Conservation (phyloP, 2,888 invertebrate genomes). For the Cantharis nigra region DNA sequence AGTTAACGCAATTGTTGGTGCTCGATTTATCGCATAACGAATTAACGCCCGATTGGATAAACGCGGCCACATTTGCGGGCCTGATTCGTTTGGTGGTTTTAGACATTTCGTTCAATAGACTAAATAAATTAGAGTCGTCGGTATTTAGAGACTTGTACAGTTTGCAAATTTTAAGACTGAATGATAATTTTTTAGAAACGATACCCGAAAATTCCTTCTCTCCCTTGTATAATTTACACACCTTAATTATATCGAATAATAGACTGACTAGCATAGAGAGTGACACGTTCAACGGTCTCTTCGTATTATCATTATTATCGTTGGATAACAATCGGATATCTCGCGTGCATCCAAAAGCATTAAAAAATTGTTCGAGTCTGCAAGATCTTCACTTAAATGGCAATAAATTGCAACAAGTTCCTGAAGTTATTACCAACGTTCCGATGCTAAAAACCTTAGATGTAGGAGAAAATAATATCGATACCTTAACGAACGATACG, state of each 20-base stretch:
- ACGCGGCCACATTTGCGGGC: conserved; percentile 78
- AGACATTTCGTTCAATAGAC: conserved; percentile 76
- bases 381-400: conserved; percentile 84
- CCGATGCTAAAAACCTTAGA: conserved; percentile 79
- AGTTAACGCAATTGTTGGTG: conserved; percentile 74
- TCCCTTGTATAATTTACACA: conserved; percentile 77
- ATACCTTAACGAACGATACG: conserved; percentile 76
- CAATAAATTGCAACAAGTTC: conserved; percentile 77
- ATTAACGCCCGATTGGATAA: conserved; percentile 81
- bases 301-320: conserved; percentile 75
- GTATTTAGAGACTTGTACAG: conserved; percentile 79
- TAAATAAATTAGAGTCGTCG: conserved; percentile 74
- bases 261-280: conserved; percentile 75
- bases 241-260: conserved; percentile 81
- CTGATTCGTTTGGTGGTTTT: conserved; percentile 76
- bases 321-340: conserved; percentile 80
- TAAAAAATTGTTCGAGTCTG: conserved; percentile 78
- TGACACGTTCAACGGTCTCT: conserved; percentile 76
- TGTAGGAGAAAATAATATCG: conserved; percentile 84
- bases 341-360: conserved; percentile 73
- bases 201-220: conserved; percentile 80
- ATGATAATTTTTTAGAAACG: conserved; percentile 76
- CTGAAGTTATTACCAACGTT: conserved; percentile 73
- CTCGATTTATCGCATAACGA: conserved; percentile 80
- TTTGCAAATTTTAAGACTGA: conserved; percentile 78